phyloP scores from a whole-genome alignment of 1,140 invertebrate genomes.

The Cheumatopsyche charites region DNA sequence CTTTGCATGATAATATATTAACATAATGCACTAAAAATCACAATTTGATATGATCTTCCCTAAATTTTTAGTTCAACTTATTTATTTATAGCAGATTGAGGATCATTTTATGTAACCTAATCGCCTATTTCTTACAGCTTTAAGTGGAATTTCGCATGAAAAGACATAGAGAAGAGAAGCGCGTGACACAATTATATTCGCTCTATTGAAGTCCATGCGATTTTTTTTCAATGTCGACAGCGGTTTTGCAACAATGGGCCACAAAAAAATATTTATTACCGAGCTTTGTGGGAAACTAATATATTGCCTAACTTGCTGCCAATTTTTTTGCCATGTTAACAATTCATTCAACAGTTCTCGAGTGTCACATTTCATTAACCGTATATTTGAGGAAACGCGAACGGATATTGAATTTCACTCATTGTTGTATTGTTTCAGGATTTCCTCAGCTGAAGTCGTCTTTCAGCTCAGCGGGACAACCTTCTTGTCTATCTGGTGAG shows the following conservation, averaged over 20 bases:
- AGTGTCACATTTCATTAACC: conserved; percentile 32
- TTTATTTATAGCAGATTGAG: no score
- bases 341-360: not conserved
- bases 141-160: conserved; percentile 35
- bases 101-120: conserved; percentile 30
- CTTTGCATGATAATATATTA: no score
- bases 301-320: not conserved
- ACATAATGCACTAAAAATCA: no score
- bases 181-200: conserved; percentile 37
- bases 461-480: conserved; percentile 58
- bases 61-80: no score
- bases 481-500: conserved; percentile 63
- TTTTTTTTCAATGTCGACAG: conserved; percentile 30
- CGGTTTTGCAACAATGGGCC: conserved; percentile 16
- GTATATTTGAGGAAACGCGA: conserved; percentile 13
- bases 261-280: conserved; percentile 39
- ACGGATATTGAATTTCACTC: not conserved
- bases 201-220: conserved; percentile 31
- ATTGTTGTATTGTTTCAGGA: conserved; percentile 53
- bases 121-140: conserved; percentile 31
- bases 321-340: not conserved
- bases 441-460: conserved; percentile 62
- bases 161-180: conserved; percentile 36
- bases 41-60: no score
- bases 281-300: conserved; percentile 14